Percentiles rank a stretch among this genome's conserved stretches.
These are phyloP conservation scores for Argya squamiceps DNA, from an alignment of 2,797 vertebrate genomes.

Conservation along the genomic window DNA sequence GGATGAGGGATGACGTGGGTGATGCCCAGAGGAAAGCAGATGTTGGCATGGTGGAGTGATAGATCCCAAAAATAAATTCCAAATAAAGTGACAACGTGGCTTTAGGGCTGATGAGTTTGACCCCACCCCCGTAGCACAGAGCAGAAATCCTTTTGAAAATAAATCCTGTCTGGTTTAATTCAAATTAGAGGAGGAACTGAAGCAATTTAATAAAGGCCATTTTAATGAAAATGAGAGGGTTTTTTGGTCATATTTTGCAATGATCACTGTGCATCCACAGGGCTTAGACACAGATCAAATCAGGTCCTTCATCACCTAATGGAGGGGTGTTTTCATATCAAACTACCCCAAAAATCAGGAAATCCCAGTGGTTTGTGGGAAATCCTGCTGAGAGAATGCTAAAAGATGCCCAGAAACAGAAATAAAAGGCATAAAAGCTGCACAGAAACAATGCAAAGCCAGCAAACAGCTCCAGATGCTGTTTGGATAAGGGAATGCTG, in stretches of 20 bases:
- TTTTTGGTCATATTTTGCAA: background rate
- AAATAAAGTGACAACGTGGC: background rate
- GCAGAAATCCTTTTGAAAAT: background rate
- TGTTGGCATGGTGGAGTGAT: rapidly evolving
- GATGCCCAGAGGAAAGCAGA: background rate
- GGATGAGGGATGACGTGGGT: background rate
- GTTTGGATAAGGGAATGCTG: background rate
- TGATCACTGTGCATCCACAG: background rate
- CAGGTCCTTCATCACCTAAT: background rate
- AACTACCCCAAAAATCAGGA: background rate
- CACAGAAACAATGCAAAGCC: background rate
- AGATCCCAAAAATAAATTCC: background rate
- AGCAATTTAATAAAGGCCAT: background rate
- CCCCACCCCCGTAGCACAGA: background rate
- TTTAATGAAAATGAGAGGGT: background rate
- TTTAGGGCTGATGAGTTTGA: background rate
- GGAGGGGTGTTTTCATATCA: background rate
- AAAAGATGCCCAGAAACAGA: background rate
- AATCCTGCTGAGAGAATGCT: background rate
- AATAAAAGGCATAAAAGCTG: background rate
- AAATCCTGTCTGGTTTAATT: background rate
- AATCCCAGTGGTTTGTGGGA: background rate
- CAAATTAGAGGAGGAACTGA: background rate
- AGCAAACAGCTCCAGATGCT: background rate
- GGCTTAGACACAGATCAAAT: background rate